These are phyloP conservation scores for Macrostomum lignano DNA, from an alignment of 1,140 invertebrate species.

Conservation along the genomic window DNA sequence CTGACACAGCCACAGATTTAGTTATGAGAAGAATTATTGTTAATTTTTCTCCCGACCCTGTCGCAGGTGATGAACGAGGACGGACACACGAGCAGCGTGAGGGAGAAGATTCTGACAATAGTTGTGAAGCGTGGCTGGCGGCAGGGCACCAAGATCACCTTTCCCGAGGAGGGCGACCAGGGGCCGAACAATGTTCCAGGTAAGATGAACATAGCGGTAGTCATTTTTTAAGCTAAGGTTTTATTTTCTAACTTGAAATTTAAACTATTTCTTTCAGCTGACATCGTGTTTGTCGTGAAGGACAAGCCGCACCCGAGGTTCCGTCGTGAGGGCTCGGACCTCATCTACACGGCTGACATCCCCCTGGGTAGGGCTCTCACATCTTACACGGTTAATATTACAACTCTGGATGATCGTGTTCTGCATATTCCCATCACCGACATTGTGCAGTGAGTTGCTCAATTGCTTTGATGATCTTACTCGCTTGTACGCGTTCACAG, in stretches of 20 bases:
- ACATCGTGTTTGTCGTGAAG: slow-evolving; percentile 28
- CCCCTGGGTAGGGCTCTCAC: slow-evolving; percentile 21
- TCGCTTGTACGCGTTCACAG: neutral
- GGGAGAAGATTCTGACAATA: slow-evolving; percentile 90
- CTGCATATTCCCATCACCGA: slow-evolving; percentile 28
- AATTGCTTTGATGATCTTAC: neutral
- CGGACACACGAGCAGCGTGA: slow-evolving; percentile 46
- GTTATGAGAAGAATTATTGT: too few species aligned
- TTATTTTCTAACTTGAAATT: too few species aligned
- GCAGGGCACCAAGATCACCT: slow-evolving; percentile 91
- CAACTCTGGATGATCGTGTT: slow-evolving; percentile 23
- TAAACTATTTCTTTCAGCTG: slow-evolving; percentile 15
- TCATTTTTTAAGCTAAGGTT: too few species aligned
- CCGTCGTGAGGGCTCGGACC: slow-evolving; percentile 16
- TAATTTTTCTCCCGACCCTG: too few species aligned
- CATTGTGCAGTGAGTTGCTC: slow-evolving; percentile 20
- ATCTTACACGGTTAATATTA: slow-evolving; percentile 23
- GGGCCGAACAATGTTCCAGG: slow-evolving; percentile 63
- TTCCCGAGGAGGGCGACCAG: slow-evolving; percentile 90
- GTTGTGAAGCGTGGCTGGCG: slow-evolving; percentile 97
- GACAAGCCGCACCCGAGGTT: slow-evolving; percentile 25
- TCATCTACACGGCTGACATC: slow-evolving; percentile 25
- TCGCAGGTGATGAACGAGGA: slow-evolving; percentile 34
- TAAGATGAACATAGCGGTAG: too few species aligned
- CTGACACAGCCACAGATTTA: too few species aligned